Percentiles rank a stretch among this genome's conserved stretches.
Conservation (phyloP, 1,140 invertebrate species). For the Mylabris phalerata region DNA sequence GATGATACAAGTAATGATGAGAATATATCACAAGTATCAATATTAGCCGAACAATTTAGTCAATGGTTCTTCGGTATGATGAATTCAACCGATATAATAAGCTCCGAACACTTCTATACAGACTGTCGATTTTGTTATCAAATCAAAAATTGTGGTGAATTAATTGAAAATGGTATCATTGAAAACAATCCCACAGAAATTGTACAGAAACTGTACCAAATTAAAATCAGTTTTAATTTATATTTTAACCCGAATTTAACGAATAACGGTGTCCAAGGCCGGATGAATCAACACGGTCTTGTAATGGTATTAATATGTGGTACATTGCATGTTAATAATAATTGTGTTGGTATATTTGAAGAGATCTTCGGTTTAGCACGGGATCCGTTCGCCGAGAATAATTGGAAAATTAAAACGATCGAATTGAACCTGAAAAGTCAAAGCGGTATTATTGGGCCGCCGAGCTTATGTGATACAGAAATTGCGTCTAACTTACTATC, state of each 20-base stretch:
- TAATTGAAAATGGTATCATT: conserved; percentile 28
- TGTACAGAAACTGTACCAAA: conserved; percentile 38
- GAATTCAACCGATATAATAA: conserved; percentile 45
- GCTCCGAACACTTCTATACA: conserved; percentile 50
- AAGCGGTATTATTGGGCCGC: conserved; percentile 23
- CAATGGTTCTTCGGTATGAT: conserved; percentile 55
- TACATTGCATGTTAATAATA: conserved; percentile 48
- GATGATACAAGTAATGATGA: no score
- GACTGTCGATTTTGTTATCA: conserved; percentile 38
- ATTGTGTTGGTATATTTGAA: conserved; percentile 55
- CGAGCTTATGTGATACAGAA: conserved; percentile 28
- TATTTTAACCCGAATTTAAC: conserved; percentile 55
- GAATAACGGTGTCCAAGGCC: conserved; percentile 48
- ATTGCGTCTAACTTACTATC: conserved; percentile 22
- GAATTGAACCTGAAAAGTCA: conserved; percentile 40
- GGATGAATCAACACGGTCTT: conserved; percentile 53
- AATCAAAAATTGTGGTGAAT: conserved; percentile 20
- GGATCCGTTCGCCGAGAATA: conserved; percentile 52
- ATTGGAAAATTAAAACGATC: conserved; percentile 55
- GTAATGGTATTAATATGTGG: conserved; percentile 54
- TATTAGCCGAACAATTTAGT: conserved; percentile 49
- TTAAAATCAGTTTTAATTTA: conserved; percentile 44
- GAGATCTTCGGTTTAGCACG: conserved; percentile 53
- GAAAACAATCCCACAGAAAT: conserved; percentile 31
- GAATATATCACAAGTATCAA: conserved; percentile 29